Base-by-base conservation (phyloP, 2,113 vertebrate species). In the Pelecanus crispus region DNA sequence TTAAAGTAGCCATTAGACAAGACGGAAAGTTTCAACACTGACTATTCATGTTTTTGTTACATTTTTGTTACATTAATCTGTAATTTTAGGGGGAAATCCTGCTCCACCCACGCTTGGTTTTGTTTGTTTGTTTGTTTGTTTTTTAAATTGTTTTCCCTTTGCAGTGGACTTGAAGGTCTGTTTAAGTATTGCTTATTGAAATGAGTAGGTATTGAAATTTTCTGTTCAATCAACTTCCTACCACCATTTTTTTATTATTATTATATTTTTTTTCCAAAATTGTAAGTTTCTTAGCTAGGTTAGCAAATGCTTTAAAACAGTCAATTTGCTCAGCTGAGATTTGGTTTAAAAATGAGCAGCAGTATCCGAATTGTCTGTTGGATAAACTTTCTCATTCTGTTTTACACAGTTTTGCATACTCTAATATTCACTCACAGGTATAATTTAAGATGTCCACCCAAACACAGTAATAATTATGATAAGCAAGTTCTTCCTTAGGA, bases 91-190 rank as follows among this genome's bases (percentile, higher is more conserved):
- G 36, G 6, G 7, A 78, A 42, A 24, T 50, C 29, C 18, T 91
- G 38, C 7, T 38, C 11, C 17, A 38, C 4, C 6, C 38, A 14
- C 2, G 0, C 20, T 45, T 32, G 8, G 4, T 11, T 72, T 58
- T 52, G 7, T 26, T 67, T 45, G 6, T 59, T 71, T 52, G n/a
- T n/a, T n/a, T n/a, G 6, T 2, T 25, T 49, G 38, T 31, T 59
- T 59, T 59, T 49, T 17, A 8, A 70, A 17, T 34, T 55, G 8
- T 59, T 18, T 70, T 88, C 10, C 17, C 3, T 31, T 86, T 93
- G 42, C 14, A 61, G 34, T 65, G 29, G 20, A 16, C 28, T 42
- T 59, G 40, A 81, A 86, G 22, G 8, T 66, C 56, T 81, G 7
- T 36, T 71, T 95, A 94, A 92, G 79, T 74, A 45, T 11, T 86